Percentiles rank a stretch among this genome's conserved stretches.
Evolutionary conservation across 2,113 vertebrate genomes (phyloP).

Genomic region (Passer montanus): DNA sequence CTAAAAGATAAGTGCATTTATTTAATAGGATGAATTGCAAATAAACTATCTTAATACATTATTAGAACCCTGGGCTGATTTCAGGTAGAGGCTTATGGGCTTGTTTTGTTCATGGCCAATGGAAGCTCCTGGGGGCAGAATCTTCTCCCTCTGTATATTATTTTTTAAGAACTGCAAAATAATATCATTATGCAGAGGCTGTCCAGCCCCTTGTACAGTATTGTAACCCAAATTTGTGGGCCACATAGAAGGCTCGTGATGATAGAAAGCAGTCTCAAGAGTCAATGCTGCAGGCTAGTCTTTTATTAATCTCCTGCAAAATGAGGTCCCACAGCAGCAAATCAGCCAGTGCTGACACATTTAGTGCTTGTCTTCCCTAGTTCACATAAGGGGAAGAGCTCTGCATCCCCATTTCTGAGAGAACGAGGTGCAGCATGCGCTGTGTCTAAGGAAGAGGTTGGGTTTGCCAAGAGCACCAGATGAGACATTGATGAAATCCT

Average conservation of each 20-base stretch:
- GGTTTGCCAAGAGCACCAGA: conserved; percentile 67
- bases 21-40: not conserved
- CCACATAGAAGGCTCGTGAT: not conserved
- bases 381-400: conserved; percentile 21
- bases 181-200: not conserved
- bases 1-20: not conserved
- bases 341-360: conserved; percentile 33
- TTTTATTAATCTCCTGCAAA: conserved; percentile 63
- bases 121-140: not conserved
- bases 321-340: conserved; percentile 51
- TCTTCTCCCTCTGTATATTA: not conserved
- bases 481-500: conserved; percentile 72
- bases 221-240: conserved; percentile 1
- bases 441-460: conserved; percentile 28
- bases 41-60: not conserved
- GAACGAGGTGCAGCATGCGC: not conserved
- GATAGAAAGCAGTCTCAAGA: conserved; percentile 42
- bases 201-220: conserved; percentile 11
- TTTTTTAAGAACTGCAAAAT: not conserved
- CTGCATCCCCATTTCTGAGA: conserved; percentile 16
- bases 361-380: conserved; percentile 11
- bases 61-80: not conserved
- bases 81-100: not conserved
- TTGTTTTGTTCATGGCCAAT: not conserved
- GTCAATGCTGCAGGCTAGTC: conserved; percentile 49